Evolutionary conservation across 2,888 invertebrate genomes (phyloP).

Genomic region (Mesorhabditis spiculigera): DNA sequence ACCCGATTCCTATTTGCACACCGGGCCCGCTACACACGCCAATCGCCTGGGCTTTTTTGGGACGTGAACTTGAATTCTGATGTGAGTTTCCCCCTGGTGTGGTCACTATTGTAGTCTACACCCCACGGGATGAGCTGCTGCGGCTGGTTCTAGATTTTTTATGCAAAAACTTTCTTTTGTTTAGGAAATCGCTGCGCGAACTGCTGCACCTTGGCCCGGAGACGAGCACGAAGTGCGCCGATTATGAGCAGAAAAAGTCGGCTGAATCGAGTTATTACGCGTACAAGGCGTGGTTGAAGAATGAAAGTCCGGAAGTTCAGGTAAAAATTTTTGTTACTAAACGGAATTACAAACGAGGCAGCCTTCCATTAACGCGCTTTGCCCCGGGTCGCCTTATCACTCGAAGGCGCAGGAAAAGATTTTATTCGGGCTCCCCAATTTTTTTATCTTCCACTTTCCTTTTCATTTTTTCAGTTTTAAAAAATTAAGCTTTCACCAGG

Average conservation of each 20-base stretch:
- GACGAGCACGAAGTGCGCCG: background rate
- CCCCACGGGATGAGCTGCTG: too few species aligned
- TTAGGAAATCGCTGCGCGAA: slow-evolving; percentile 2
- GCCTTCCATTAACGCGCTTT: too few species aligned
- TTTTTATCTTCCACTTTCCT: background rate
- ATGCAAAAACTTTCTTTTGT: background rate
- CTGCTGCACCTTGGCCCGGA: background rate
- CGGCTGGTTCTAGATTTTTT: too few species aligned
- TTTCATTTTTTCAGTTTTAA: background rate
- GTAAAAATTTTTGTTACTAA: background rate
- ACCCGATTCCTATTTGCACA: too few species aligned
- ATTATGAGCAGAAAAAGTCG: background rate
- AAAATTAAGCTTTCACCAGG: background rate
- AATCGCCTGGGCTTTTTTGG: too few species aligned
- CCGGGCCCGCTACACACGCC: too few species aligned
- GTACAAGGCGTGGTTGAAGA: slow-evolving; percentile 6
- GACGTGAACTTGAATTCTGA: too few species aligned
- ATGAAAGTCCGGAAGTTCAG: slow-evolving; percentile 5
- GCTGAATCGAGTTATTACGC: background rate
- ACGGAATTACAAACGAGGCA: too few species aligned
- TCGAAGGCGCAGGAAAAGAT: too few species aligned
- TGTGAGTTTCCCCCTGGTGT: too few species aligned
- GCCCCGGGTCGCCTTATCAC: too few species aligned
- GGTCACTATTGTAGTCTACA: too few species aligned
- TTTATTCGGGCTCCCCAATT: background rate